Base-by-base conservation (phyloP, 1,140 invertebrate species). In the Sitophilus oryzae region DNA sequence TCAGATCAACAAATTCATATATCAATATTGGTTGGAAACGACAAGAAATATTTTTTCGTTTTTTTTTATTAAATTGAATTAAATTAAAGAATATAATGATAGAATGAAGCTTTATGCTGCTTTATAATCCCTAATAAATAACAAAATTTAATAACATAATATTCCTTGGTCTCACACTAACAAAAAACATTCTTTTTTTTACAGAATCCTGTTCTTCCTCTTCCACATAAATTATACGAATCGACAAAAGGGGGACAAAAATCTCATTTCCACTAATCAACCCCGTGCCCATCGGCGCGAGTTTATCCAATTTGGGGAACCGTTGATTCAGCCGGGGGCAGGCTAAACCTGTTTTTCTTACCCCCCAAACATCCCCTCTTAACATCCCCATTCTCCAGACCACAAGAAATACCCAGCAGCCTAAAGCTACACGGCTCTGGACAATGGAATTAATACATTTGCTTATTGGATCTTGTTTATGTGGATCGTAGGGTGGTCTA, bases 361-460 rank as follows among this genome's bases (percentile, higher is more conserved):
- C 42, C 51, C 51, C 18, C 41, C 42, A 44, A 41, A 15, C 38
- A 22, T n/a, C n/a, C 19, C 5, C 47, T 37, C 35, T 14, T n/a
- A n/a, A 11, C 25, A 30, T 30, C 25, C 25, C 25, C 25, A n/a
- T n/a, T n/a, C n/a, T n/a, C 25, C 25, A 11, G 5, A 30, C 25
- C 25, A 11, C 25, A 30, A 30, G 25, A 30, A 30, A 30, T 6
- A 5, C 25, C n/a, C 25, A 16, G 35, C 21, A 9, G 15, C 6
- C 49, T 37, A 18, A 3, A 20, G 51, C 42, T 37, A 53, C 45
- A 30, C 51, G 38, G 41, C 42, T 30, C 41, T 53, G 51, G 51
- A 53, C 51, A 53, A 53, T 53, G 51, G 21, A 40, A 53, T 53
- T 53, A 53, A 53, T 53, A 53, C 51, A 53, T 53, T 53, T 53